Conservation (phyloP, 2,888 invertebrate genomes). For the Branchipolynoe longqiensis region DNA sequence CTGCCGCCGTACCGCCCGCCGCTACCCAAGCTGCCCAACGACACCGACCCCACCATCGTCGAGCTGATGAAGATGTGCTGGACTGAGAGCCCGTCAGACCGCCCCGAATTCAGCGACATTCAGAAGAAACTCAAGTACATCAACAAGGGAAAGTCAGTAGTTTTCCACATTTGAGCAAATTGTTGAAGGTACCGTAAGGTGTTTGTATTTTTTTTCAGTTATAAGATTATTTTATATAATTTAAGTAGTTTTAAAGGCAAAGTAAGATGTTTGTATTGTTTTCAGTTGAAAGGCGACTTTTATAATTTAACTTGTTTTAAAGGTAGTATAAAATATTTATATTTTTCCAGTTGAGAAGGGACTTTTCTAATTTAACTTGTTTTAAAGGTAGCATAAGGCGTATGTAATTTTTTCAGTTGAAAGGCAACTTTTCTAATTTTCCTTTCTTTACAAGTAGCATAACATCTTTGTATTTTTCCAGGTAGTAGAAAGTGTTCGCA, state of each 20-base stretch:
- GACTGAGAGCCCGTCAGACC: constrained; percentile 73
- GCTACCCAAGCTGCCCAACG: constrained; percentile 65
- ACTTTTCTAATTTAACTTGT: neutral
- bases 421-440: neutral
- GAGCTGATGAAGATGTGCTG: constrained; percentile 75
- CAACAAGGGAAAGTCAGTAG: constrained; percentile 73
- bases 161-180: neutral
- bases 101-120: constrained; percentile 75
- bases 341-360: neutral
- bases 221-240: neutral
- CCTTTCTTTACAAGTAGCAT: neutral
- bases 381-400: neutral
- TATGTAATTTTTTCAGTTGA: neutral
- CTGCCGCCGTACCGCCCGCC: constrained; percentile 73
- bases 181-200: too few species aligned
- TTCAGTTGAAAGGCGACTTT: neutral
- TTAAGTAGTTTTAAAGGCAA: neutral
- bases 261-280: neutral
- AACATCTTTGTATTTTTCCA: too few species aligned
- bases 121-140: constrained; percentile 70
- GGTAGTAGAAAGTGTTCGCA: too few species aligned
- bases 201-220: neutral
- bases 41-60: constrained; percentile 69
- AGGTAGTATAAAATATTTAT: neutral
- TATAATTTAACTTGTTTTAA: neutral